Percentiles rank a stretch among this genome's conserved stretches.
These are phyloP conservation scores for Sinocyclocheilus anshuiensis DNA, from an alignment of 2,113 vertebrate genomes.

Conservation along the genomic window DNA sequence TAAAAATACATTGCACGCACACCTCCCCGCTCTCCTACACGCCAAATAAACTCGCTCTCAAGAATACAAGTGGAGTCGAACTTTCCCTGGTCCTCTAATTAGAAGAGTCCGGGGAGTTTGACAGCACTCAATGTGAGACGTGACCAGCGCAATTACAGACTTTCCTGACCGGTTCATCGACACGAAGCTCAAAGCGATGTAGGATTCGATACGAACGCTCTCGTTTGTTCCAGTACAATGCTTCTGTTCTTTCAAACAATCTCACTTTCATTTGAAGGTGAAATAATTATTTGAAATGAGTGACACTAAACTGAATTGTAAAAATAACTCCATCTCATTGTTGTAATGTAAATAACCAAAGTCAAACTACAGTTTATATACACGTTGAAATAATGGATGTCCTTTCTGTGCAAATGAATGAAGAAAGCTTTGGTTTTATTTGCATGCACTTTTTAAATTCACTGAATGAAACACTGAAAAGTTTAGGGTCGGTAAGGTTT, in stretches of 20 bases:
- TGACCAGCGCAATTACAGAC: slow-evolving; percentile 63
- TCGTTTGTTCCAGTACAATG: neutral
- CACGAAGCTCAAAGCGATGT: slow-evolving; percentile 37
- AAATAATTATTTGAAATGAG: neutral
- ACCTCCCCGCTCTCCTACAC: neutral
- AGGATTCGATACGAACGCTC: neutral
- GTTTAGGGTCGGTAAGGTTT: too few relatives aligned
- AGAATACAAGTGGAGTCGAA: slow-evolving; percentile 47
- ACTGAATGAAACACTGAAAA: too few relatives aligned
- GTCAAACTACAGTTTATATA: neutral
- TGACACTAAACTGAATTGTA: neutral
- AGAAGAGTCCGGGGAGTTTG: slow-evolving; percentile 59
- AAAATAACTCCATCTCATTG: neutral
- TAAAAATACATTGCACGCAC: neutral
- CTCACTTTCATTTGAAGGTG: neutral
- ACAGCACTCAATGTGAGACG: slow-evolving; percentile 70
- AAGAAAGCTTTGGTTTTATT: neutral
- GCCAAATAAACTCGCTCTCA: slow-evolving; percentile 28
- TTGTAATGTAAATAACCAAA: neutral
- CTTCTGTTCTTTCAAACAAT: neutral
- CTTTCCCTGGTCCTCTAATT: too few relatives aligned
- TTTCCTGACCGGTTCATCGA: slow-evolving; percentile 25
- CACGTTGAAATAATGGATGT: neutral
- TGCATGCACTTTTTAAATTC: too few relatives aligned
- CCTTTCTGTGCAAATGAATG: neutral